Evolutionary conservation across 2,113 vertebrate genomes (phyloP).

Genomic region (Marmota flaviventris): DNA sequence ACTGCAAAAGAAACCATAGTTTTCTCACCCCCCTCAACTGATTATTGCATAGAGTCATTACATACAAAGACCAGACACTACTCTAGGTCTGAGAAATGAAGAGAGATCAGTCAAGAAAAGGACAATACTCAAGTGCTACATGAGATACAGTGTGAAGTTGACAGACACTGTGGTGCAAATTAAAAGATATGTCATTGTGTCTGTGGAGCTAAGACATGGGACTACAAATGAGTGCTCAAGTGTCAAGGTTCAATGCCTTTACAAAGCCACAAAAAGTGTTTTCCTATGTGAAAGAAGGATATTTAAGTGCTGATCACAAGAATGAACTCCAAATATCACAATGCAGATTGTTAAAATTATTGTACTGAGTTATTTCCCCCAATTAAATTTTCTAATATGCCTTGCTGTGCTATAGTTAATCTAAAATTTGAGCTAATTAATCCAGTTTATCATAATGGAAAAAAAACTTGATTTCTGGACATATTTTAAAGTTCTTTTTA

Average conservation of each 20-base stretch:
- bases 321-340: conserved; percentile 1
- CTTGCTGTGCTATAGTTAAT: background rate
- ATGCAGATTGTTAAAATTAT: background rate
- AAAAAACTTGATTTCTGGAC: background rate
- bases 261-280: background rate
- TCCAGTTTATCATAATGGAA: background rate
- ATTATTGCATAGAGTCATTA: background rate
- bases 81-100: background rate
- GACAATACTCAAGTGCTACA: background rate
- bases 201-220: background rate
- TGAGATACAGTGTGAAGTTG: background rate
- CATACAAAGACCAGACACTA: background rate
- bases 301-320: background rate
- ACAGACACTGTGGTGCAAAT: background rate
- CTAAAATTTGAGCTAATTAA: background rate
- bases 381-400: background rate
- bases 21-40: background rate
- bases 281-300: background rate
- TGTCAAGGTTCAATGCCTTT: background rate
- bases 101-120: background rate
- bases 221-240: background rate
- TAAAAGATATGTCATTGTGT: background rate
- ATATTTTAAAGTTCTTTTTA: background rate
- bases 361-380: background rate
- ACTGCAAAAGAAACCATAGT: background rate